phyloP scores from a whole-genome alignment of 2,797 vertebrate genomes.

The Meriones psammophilus region DNA sequence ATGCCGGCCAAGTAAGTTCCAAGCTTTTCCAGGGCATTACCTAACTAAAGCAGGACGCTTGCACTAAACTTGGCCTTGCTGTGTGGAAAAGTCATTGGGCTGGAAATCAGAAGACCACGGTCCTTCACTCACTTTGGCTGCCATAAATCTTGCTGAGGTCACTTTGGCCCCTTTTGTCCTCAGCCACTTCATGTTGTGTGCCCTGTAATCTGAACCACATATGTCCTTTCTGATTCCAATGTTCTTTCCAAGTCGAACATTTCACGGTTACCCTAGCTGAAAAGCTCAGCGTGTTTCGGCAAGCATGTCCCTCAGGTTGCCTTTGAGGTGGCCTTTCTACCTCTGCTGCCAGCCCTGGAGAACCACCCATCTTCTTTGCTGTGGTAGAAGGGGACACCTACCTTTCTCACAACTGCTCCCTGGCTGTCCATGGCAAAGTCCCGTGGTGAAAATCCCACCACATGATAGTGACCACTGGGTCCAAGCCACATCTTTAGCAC shows the following conservation, averaged over 20 bases:
- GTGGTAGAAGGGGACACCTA: background rate
- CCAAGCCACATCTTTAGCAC: background rate
- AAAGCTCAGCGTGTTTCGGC: background rate
- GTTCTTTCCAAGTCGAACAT: constrained; percentile 13
- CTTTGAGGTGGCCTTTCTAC: background rate
- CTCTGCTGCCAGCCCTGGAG: background rate
- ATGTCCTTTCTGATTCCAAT: background rate
- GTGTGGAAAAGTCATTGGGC: constrained; percentile 75
- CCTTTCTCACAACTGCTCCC: background rate
- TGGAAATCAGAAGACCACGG: constrained; percentile 72
- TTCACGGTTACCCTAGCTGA: constrained; percentile 5
- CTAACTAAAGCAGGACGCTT: constrained; percentile 61
- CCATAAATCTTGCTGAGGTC: constrained; percentile 58
- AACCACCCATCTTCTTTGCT: background rate
- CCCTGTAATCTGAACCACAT: constrained; percentile 16
- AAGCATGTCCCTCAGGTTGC: background rate
- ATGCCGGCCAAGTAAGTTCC: constrained; percentile 45
- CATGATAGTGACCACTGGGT: background rate
- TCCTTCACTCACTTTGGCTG: constrained; percentile 38
- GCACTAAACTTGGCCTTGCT: constrained; percentile 67
- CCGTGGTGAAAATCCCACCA: background rate
- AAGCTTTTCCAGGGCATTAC: constrained; percentile 55
- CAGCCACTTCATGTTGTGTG: constrained; percentile 25
- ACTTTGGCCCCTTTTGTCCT: constrained; percentile 29
- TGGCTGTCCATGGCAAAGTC: background rate